Percentiles rank a stretch among this genome's conserved stretches.
These are phyloP conservation scores for Rhingia rostrata DNA, from an alignment of 2,888 invertebrate genomes.

Conservation along the genomic window DNA sequence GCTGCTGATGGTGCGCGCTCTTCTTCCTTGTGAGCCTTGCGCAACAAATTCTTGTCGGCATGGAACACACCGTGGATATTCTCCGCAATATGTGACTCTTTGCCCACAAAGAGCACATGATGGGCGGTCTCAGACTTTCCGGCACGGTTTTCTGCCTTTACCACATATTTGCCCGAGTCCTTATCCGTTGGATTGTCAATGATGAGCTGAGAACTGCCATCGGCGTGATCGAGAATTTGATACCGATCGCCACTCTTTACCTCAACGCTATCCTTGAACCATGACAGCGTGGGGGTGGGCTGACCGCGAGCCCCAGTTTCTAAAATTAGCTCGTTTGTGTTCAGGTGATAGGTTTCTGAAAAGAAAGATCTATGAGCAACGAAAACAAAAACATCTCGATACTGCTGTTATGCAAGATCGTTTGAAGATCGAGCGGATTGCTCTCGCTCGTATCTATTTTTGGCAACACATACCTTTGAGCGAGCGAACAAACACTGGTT, in stretches of 20 bases:
- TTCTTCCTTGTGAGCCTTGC: conserved; percentile 78
- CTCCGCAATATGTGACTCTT: conserved; percentile 82
- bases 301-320: conserved; percentile 91
- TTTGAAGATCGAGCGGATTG: conserved; percentile 14
- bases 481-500: conserved; percentile 89
- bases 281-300: conserved; percentile 88
- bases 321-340: conserved; percentile 89
- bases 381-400: conserved; percentile 24
- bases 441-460: conserved; percentile 51
- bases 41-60: conserved; percentile 81
- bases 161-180: conserved; percentile 90
- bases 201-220: conserved; percentile 89
- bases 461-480: conserved; percentile 85
- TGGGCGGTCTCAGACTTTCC: conserved; percentile 90
- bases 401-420: conserved; percentile 57
- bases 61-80: conserved; percentile 83
- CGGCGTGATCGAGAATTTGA: conserved; percentile 87
- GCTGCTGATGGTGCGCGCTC: conserved; percentile 66
- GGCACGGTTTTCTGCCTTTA: conserved; percentile 88
- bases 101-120: conserved; percentile 87
- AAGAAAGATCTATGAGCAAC: conserved; percentile 37
- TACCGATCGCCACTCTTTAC: conserved; percentile 85
- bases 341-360: conserved; percentile 88
- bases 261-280: conserved; percentile 89
- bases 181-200: conserved; percentile 86